Base-by-base conservation (phyloP, 2,797 vertebrate genomes). In the Emydoidea blandingii region DNA sequence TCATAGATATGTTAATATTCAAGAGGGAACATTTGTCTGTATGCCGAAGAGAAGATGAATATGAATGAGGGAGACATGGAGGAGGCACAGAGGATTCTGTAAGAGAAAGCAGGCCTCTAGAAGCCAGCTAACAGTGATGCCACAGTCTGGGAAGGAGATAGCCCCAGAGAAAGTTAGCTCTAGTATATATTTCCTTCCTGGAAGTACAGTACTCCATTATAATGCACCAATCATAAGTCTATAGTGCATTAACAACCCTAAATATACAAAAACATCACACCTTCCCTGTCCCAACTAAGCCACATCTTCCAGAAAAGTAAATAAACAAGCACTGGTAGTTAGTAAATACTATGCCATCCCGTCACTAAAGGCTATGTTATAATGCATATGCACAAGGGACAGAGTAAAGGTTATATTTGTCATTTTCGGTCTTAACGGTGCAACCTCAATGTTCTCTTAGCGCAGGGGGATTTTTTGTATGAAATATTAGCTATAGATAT, bases 361-460 rank as follows among this genome's bases (percentile, higher is more conserved):
- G 52, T 34, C 81, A 56, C 57, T 27, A 81, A 90, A 87, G 59
- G 52, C 44, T 96, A 65, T 50, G 89, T 94, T 88, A 95, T 94
- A 83, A 92, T 87, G 59, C 0, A 0, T 68, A 47, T 37, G 53
- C 65, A 54, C 74, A 91, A 90, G 68, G 34, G 54, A 87, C 82
- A 94, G 88, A 53, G 54, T 52, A 89, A 88, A 10, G 78, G 85
- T 54, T 25, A 47, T 21, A 53, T 25, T 1, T 11, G 21, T 72
- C 37, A 11, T 72, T 41, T 72, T 72, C 5, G 5, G 5, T 25
- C 68, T 72, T 41, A 41, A 41, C 21, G 1, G n/a, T 37, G 19
- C n/a, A 68, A 37, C 2, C 5, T 72, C 65, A 72, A 10, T 72
- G 18, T 37, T 72, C 37, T 41, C 68, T 41, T 37, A 72, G 37